Evolutionary conservation across 2,113 vertebrate species (phyloP), one percentile per base, ranked within the genome.

Genomic region (Gymnocephalus cernua): DNA sequence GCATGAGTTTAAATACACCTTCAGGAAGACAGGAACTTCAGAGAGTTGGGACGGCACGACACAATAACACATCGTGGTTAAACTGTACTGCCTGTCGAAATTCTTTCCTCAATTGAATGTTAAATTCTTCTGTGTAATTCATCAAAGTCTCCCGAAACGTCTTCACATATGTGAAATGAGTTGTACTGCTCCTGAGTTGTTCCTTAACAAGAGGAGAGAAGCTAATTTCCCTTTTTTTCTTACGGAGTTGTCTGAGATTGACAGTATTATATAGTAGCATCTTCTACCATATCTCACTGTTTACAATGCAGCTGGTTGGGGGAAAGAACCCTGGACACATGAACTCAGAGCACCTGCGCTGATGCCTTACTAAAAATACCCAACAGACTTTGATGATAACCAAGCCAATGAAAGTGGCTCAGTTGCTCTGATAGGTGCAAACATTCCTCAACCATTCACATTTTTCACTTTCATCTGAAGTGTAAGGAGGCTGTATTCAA

Each of bases 141-240:
- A 41, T 41, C 10, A 11, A 41, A 2, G 38, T 41, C 38, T 41
- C 38, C 38, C 38, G 3, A 41, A 10, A 11, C 38, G 2, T 41
- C 10, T 41, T 41, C 38, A 41, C 10, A 10, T 41, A 41, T 41
- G 38, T 41, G 38, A 41, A 41, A 41, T 41, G 38, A 41, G 2
- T 41, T 41, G 38, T 41, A 11, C 38, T 41, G 38, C 38, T 41
- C 38, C 38, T 41, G 38, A 10, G 38, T 41, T 41, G 11, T 38
- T 11, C 10, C 38, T 41, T 41, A 41, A 41, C 38, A 11, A 41
- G 10, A n/a, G 56, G 66, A 41, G 56, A 62, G 18, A 38, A 47
- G 68, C 21, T 70, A 80, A 89, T 88, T 86, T 85, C 75, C 77
- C 48, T 54, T 83, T 50, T 73, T 80, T 74, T 35, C 23, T 57